phyloP scores from a whole-genome alignment of 2,113 vertebrate genomes.

The Heterotilapia buettikoferi region DNA sequence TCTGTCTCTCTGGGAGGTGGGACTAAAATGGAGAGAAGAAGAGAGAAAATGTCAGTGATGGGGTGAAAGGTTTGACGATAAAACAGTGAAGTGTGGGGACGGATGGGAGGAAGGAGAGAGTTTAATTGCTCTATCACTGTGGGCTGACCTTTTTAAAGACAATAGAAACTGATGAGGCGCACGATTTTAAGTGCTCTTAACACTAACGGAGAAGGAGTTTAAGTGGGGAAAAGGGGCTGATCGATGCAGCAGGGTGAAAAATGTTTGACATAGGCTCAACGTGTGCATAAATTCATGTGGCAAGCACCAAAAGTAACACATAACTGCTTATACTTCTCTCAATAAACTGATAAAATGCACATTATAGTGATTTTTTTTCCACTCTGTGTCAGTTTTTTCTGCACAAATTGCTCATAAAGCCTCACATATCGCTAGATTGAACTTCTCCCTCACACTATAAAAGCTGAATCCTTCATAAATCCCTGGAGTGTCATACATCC shows the following conservation, averaged over 20 bases:
- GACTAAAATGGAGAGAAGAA: constrained; percentile 43
- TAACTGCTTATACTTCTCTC: neutral
- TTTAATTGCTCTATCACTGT: constrained; percentile 10
- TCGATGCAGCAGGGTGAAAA: neutral
- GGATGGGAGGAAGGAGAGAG: neutral
- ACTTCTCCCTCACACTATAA: neutral
- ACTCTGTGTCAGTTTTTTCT: neutral
- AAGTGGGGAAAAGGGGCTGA: neutral
- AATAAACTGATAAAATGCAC: neutral
- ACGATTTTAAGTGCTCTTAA: neutral
- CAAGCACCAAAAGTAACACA: neutral
- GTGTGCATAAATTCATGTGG: neutral
- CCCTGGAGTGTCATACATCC: neutral
- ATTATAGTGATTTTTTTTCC: neutral
- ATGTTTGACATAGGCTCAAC: neutral
- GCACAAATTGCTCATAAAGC: neutral
- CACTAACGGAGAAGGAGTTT: neutral
- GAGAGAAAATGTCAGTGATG: constrained; percentile 26
- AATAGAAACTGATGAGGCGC: neutral
- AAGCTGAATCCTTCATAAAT: neutral
- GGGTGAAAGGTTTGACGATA: neutral
- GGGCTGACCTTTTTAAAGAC: constrained; percentile 19
- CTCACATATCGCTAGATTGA: neutral
- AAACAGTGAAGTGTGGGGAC: neutral
- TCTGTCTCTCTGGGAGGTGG: constrained; percentile 41